Conservation (phyloP, 2,888 invertebrate genomes). For the Drosophila glabriapex region DNA sequence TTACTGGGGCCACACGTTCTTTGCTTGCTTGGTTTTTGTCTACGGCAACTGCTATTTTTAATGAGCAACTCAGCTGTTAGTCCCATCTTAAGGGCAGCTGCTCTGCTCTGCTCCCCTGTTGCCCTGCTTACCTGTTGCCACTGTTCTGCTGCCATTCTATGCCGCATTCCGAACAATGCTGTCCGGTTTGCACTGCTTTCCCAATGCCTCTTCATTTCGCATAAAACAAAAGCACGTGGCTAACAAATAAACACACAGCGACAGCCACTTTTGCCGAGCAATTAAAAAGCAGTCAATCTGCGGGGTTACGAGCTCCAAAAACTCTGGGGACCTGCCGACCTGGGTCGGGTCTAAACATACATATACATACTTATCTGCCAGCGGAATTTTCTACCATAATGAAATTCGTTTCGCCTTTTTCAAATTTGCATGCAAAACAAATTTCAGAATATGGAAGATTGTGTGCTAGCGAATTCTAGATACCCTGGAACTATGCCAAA, state of each 20-base stretch:
- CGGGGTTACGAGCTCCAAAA: slow-evolving; percentile 5
- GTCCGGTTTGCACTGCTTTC: slow-evolving; percentile 29
- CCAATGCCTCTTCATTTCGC: slow-evolving; percentile 45
- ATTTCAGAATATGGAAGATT: background rate
- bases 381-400: background rate
- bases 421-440: slow-evolving; percentile 14
- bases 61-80: slow-evolving; percentile 48
- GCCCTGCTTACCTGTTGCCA: background rate
- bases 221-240: slow-evolving; percentile 31
- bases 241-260: slow-evolving; percentile 24
- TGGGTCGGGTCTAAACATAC: background rate
- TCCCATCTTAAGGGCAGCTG: background rate
- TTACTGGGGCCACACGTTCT: slow-evolving; percentile 14
- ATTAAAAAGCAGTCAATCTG: slow-evolving; percentile 60
- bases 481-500: background rate
- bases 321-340: background rate
- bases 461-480: too few species aligned
- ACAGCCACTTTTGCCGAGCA: slow-evolving; percentile 34
- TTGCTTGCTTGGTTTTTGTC: slow-evolving; percentile 22
- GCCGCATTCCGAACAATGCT: slow-evolving; percentile 34
- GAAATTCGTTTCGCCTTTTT: slow-evolving; percentile 21
- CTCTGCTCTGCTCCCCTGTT: background rate
- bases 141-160: background rate
- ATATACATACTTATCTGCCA: slow-evolving; percentile 5
- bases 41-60: slow-evolving; percentile 53